phyloP scores from a whole-genome alignment of 2,113 vertebrate species.

The Circaetus cinerascens region DNA sequence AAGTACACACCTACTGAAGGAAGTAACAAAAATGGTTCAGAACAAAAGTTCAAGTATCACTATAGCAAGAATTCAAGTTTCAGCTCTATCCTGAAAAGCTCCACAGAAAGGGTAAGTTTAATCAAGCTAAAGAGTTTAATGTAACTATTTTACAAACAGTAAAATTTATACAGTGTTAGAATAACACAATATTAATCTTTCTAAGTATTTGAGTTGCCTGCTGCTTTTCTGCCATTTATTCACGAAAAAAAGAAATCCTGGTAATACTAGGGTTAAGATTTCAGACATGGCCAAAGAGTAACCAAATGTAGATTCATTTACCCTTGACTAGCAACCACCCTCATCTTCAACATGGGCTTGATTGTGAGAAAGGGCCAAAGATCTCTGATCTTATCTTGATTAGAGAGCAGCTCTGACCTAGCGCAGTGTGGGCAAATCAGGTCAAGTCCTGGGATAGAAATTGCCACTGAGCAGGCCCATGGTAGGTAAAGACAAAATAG shows the following conservation, averaged over 20 bases:
- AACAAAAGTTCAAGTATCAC: not conserved
- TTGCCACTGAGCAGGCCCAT: not conserved
- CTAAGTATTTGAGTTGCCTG: not conserved
- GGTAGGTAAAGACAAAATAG: not conserved
- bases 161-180: not conserved
- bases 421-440: not conserved
- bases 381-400: not conserved
- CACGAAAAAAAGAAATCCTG: not conserved
- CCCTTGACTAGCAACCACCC: not conserved
- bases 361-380: not conserved
- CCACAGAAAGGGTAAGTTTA: slow-evolving; percentile 70
- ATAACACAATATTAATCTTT: not conserved
- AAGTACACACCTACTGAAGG: slow-evolving; percentile 69
- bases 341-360: not conserved
- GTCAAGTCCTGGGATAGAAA: not conserved
- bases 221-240: not conserved
- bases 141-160: not conserved
- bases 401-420: not conserved
- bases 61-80: not conserved
- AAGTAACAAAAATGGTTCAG: accelerated
- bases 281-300: not conserved
- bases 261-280: not conserved
- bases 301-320: not conserved
- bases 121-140: not conserved
- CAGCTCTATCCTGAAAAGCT: not conserved